Evolutionary conservation across 92 coral and sea anemone genomes (phyloP).

Genomic region (Zoanthus solanderi): DNA sequence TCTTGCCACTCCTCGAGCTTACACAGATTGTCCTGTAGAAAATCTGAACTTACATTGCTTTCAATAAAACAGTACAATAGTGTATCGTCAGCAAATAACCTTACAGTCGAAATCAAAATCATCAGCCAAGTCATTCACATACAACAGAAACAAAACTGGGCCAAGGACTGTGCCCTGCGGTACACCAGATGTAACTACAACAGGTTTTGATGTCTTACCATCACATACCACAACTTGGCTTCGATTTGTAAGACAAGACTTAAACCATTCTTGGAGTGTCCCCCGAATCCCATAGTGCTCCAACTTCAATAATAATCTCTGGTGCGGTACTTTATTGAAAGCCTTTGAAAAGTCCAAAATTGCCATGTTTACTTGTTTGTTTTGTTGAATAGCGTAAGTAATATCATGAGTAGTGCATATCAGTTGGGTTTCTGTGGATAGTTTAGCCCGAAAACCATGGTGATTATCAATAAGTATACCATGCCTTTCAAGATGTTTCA

Average conservation of each 20-base stretch:
- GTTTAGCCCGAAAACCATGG: conserved; percentile 72
- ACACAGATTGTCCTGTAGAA: background rate
- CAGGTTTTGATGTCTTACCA: conserved; percentile 33
- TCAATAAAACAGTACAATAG: too few relatives aligned
- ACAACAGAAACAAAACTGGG: too few relatives aligned
- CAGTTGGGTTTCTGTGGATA: conserved; percentile 62
- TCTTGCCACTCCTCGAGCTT: conserved; percentile 46
- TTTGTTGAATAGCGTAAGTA: conserved; percentile 13
- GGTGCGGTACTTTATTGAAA: background rate
- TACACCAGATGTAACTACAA: too few relatives aligned
- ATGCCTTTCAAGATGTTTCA: conserved; percentile 55
- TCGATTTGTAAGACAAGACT: background rate
- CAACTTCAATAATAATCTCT: background rate
- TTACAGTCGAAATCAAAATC: background rate
- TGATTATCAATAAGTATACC: conserved; percentile 63
- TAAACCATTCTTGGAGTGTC: conserved; percentile 41
- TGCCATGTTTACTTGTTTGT: conserved; percentile 43
- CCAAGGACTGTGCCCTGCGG: too few relatives aligned
- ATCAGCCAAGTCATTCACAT: too few relatives aligned
- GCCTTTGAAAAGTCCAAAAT: conserved; percentile 34
- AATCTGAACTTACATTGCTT: too few relatives aligned
- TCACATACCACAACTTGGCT: conserved; percentile 37
- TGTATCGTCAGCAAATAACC: too few relatives aligned
- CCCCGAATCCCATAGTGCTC: conserved; percentile 35
- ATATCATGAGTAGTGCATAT: conserved; percentile 50